Evolutionary conservation across 2,888 invertebrate species (phyloP).

Genomic region (Melinaea menophilus): DNA sequence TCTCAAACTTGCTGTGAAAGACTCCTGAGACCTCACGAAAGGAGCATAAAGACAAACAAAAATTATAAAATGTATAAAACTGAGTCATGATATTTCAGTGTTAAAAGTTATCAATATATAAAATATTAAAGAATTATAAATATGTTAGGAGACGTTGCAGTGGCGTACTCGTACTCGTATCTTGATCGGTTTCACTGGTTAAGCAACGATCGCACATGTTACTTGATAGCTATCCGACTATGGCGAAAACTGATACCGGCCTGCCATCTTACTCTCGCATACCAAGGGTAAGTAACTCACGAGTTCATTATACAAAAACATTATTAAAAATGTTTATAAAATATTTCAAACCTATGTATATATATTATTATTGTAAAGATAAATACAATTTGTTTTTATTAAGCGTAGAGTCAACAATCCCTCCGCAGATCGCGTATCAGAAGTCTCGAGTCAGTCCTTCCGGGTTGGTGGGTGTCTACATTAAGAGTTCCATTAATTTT

Average conservation of each 20-base stretch:
- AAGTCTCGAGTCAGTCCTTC: slow-evolving; percentile 36
- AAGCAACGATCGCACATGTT: slow-evolving; percentile 7
- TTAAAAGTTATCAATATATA: background rate
- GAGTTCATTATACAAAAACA: background rate
- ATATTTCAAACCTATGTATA: background rate
- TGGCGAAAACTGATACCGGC: slow-evolving; percentile 1
- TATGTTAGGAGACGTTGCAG: slow-evolving; percentile 1
- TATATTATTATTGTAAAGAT: background rate
- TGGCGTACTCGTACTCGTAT: background rate
- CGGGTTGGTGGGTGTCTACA: slow-evolving; percentile 48
- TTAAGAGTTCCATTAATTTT: slow-evolving; percentile 62
- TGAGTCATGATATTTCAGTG: background rate
- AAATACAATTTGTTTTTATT: background rate
- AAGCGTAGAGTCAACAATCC: background rate
- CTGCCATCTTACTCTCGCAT: slow-evolving; percentile 1
- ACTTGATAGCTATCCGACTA: slow-evolving; percentile 2
- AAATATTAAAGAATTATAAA: slow-evolving; percentile 2
- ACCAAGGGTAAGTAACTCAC: background rate
- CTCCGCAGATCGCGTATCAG: slow-evolving; percentile 37
- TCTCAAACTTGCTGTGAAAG: no score
- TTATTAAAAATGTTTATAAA: background rate
- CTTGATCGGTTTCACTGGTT: slow-evolving; percentile 6
- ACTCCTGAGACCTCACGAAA: no score
- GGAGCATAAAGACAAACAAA: no score
- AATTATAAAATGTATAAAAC: background rate